phyloP scores from a whole-genome alignment of 2,888 invertebrate species.

The Sesamia inferens region DNA sequence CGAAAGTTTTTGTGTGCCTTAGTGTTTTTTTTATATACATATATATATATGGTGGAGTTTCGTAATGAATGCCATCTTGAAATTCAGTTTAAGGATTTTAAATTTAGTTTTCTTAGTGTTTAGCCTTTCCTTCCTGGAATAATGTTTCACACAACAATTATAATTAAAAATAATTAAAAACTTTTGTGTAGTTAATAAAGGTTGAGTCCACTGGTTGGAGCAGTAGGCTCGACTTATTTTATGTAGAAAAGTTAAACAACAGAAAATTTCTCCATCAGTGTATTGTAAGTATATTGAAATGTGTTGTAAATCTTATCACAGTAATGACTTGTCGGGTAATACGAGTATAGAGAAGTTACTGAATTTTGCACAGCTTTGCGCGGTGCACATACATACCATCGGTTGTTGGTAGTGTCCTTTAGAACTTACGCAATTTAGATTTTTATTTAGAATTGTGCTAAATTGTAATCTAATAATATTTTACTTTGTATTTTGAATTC shows the following conservation, averaged over 20 bases:
- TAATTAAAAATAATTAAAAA: not conserved
- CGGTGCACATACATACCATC: conserved; percentile 11
- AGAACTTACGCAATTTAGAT: not conserved
- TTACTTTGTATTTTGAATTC: not conserved
- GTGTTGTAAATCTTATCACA: not conserved
- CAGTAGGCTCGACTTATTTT: not conserved
- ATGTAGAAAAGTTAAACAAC: not conserved
- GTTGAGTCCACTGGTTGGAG: not conserved
- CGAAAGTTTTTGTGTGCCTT: not conserved
- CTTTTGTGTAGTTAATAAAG: not conserved
- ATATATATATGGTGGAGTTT: conserved; percentile 6
- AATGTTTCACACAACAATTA: not conserved
- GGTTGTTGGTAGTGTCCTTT: not conserved
- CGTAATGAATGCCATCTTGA: conserved; percentile 12
- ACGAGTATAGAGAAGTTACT: not conserved
- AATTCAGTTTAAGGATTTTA: conserved; percentile 11
- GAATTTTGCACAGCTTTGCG: conserved; percentile 26
- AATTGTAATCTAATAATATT: conserved; percentile 6
- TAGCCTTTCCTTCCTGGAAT: not conserved
- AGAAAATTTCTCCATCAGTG: not conserved
- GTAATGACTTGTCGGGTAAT: not conserved
- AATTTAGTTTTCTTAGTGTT: not conserved
- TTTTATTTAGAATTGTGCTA: not conserved
- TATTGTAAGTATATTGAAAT: not conserved
- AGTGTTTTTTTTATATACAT: not conserved